Percentiles rank a stretch among this genome's conserved stretches.
phyloP scores from a whole-genome alignment of 2,113 vertebrate genomes.

The Puntigrus tetrazona region DNA sequence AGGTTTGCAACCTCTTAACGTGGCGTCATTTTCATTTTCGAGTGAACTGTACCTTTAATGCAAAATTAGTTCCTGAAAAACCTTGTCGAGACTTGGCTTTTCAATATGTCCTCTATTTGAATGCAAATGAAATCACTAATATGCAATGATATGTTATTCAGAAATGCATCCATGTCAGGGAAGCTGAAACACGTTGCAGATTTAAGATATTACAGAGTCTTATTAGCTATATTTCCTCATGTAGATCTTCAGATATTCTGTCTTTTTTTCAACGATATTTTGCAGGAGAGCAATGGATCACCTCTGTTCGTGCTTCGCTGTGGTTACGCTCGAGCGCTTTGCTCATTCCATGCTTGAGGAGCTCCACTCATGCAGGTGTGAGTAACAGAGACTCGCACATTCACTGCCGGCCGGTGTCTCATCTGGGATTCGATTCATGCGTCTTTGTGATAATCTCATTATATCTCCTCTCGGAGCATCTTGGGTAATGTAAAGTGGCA shows the following conservation, averaged over 20 bases:
- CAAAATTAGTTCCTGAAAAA: neutral
- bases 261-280: neutral
- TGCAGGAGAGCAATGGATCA: neutral
- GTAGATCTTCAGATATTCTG: neutral
- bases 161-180: neutral
- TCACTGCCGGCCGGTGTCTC: neutral
- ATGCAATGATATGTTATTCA: neutral
- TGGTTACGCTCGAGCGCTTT: constrained; percentile 18
- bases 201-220: neutral
- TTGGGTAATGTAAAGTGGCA: constrained; percentile 39
- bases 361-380: constrained; percentile 16
- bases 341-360: constrained; percentile 38
- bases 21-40: neutral
- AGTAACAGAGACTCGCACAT: constrained; percentile 3
- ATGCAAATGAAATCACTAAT: neutral
- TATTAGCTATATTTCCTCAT: neutral
- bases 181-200: neutral
- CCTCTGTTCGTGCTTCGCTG: neutral
- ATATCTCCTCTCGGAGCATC: constrained; percentile 10
- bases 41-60: neutral
- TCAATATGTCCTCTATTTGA: neutral
- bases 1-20: no score
- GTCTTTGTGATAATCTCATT: constrained; percentile 49
- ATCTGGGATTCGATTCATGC: constrained; percentile 7
- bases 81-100: neutral